Percentiles rank a stretch among this genome's conserved stretches.
Evolutionary conservation across 2,113 vertebrate genomes (phyloP).

Genomic region (Rousettus leschenaultii): DNA sequence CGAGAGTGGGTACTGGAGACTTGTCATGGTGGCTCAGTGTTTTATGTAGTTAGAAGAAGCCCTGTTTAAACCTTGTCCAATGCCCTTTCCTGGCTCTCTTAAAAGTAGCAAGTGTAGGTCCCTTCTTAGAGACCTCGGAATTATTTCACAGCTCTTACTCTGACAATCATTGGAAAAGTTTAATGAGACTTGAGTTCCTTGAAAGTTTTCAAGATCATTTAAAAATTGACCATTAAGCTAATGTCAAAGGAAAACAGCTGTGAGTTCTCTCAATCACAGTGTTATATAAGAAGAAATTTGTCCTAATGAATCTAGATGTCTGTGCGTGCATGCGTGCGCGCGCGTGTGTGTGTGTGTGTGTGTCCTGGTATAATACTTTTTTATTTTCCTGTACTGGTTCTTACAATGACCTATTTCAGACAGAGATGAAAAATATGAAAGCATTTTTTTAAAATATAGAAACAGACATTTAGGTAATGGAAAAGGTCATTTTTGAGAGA

Average conservation of each 20-base stretch:
- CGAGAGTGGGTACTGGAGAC: neutral
- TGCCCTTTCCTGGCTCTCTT: neutral
- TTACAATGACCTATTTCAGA: constrained; percentile 9
- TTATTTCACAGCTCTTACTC: constrained; percentile 16
- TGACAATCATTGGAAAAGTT: neutral
- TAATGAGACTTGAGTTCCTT: constrained; percentile 21
- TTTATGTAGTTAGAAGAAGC: neutral
- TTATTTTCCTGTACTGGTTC: neutral
- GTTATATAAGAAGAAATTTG: neutral
- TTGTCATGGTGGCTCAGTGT: neutral
- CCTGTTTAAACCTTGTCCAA: neutral
- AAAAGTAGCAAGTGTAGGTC: neutral
- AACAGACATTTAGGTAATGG: constrained; percentile 16
- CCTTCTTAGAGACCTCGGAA: constrained; percentile 21
- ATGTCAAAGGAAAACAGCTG: neutral
- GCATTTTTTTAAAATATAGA: neutral
- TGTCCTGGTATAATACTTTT: neutral
- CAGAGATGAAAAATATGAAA: constrained; percentile 26
- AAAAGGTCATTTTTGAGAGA: constrained; percentile 3
- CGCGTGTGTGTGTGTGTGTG: neutral
- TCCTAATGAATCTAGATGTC: neutral
- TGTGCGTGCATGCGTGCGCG: neutral
- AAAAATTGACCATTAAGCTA: neutral
- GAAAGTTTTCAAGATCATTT: constrained; percentile 48
- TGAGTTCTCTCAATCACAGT: neutral